Base-by-base conservation (phyloP, 1,140 invertebrate species). In the Drosophila lini region DNA sequence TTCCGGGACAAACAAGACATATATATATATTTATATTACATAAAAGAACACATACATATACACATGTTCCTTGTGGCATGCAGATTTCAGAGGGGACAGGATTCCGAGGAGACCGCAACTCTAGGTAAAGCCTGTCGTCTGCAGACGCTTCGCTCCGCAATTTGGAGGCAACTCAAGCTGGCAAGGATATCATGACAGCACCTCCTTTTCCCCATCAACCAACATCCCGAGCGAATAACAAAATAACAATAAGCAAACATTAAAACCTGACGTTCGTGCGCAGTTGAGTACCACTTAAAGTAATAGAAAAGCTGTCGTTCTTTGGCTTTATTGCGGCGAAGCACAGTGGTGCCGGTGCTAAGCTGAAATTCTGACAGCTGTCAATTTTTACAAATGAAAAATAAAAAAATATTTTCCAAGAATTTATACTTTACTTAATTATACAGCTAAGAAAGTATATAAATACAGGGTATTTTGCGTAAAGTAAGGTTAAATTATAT, bases 221-320 rank as follows among this genome's bases (percentile, higher is more conserved):
- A 25, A 9, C n/a, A 38, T 34, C 15, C 44, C 44, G 15, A 22
- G 5, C 34, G 52, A 71, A 50, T 38, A 63, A 52, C 52, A 56
- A 56, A 64, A 60, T 41, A 68, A 47, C 71, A 71, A 44, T 34
- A 32, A 42, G 47, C 25, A 65, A 47, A 42, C 52, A 36, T 50
- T 40, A 55, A 31, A 59, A 80, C 56, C 52, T 60, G 53, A 41
- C 36, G 53, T 58, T 84, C 48, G 65, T 64, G 62, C 38, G 58
- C 67, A 59, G 61, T 19, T 74, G 45, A 64, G 78, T 53, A 74
- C 58, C 80, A 84, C 80, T 84, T 63, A 80, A 73, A 63, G 32
- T 80, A 77, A 84, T 77, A 63, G 73, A 52, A 73, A 60, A 60
- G 74, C 58, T 68, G 50, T 52, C 41, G 59, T 68, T n/a, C 42